phyloP scores from a whole-genome alignment of 64 coral and sea anemone genomes.

The Stylophora pistillata region DNA sequence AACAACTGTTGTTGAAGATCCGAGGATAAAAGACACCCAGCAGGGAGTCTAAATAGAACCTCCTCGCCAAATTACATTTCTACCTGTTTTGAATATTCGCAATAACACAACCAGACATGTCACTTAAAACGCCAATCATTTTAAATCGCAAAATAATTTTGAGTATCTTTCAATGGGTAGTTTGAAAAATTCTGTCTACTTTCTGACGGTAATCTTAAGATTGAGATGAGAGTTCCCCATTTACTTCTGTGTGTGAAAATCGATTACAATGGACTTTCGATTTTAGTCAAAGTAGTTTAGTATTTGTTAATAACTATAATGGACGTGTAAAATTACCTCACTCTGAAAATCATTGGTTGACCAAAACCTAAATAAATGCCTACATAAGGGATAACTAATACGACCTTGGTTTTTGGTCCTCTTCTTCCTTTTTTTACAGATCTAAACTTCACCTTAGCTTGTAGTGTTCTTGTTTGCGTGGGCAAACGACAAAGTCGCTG shows the following conservation, averaged over 20 bases:
- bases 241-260: background rate
- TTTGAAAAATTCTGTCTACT: too few relatives aligned
- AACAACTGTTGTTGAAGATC: background rate
- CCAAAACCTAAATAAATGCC: too few relatives aligned
- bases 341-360: background rate
- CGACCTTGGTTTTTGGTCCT: background rate
- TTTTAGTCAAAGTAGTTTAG: background rate
- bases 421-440: background rate
- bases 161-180: too few relatives aligned
- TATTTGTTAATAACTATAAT: background rate
- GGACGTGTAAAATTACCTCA: background rate
- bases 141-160: background rate
- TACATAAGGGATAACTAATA: too few relatives aligned
- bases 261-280: background rate
- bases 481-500: background rate
- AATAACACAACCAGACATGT: background rate
- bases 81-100: background rate
- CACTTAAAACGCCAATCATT: background rate
- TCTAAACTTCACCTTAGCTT: background rate
- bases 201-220: too few relatives aligned
- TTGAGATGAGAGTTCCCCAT: too few relatives aligned
- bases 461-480: background rate
- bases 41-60: background rate
- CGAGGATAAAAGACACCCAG: background rate
- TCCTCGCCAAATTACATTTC: background rate